phyloP scores from a whole-genome alignment of 1,140 invertebrate species.

The Bombus pyrosoma region DNA sequence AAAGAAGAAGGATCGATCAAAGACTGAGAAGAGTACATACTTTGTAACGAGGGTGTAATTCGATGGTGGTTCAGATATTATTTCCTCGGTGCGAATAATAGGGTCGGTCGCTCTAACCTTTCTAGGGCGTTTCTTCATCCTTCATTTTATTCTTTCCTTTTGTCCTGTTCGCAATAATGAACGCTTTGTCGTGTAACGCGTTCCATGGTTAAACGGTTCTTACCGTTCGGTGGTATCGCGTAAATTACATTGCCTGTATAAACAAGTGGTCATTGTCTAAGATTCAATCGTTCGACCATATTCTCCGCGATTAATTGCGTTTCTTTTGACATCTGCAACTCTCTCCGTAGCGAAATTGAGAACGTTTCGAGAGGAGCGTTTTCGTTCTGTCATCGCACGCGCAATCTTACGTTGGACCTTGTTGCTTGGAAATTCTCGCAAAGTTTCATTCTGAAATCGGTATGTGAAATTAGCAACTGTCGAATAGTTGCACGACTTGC shows the following conservation, averaged over 20 bases:
- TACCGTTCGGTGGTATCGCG: slow-evolving; percentile 7
- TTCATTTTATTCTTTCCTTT: slow-evolving; percentile 12
- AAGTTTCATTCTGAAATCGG: not conserved
- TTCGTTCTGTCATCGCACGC: too few relatives aligned
- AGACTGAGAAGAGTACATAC: not conserved
- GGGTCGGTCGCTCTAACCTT: slow-evolving; percentile 13
- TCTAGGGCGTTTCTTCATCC: not conserved
- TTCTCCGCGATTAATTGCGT: slow-evolving; percentile 25
- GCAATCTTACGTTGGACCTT: not conserved
- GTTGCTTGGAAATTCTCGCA: not conserved
- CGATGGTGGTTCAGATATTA: slow-evolving; percentile 22
- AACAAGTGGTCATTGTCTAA: slow-evolving; percentile 23
- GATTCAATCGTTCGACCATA: slow-evolving; percentile 6
- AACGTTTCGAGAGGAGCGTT: not conserved
- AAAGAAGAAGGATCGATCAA: not conserved
- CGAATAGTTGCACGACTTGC: not conserved
- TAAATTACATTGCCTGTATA: slow-evolving; percentile 26
- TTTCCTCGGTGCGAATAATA: slow-evolving; percentile 20
- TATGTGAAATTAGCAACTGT: slow-evolving; percentile 6
- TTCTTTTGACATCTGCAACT: not conserved
- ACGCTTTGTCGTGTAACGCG: slow-evolving; percentile 24
- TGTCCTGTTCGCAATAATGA: slow-evolving; percentile 18
- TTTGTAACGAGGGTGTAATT: not conserved
- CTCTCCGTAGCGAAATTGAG: not conserved
- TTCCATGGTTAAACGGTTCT: too few relatives aligned